These are phyloP conservation scores for Margaritifera margaritifera DNA, from an alignment of 2,888 invertebrate genomes.

Conservation along the genomic window DNA sequence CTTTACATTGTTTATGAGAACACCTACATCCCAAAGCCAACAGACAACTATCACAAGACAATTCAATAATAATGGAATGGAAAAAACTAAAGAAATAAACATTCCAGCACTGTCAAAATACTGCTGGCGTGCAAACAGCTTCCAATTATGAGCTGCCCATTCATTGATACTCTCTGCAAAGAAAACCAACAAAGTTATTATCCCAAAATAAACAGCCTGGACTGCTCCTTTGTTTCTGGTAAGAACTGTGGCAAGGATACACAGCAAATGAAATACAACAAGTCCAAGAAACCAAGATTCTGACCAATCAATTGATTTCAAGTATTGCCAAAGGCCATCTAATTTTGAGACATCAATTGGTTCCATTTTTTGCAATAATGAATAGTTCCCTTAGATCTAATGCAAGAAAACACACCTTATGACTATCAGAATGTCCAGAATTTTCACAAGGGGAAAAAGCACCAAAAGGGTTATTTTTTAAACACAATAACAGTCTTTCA, in stretches of 20 bases:
- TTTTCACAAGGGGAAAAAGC: too few relatives aligned
- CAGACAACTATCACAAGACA: constrained; percentile 95
- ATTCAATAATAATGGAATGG: constrained; percentile 91
- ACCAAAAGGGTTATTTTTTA: too few relatives aligned
- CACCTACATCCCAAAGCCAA: constrained; percentile 91
- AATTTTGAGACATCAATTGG: constrained; percentile 39
- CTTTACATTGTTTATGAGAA: constrained; percentile 88
- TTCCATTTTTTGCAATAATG: too few relatives aligned
- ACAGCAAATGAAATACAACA: constrained; percentile 55
- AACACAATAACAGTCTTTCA: too few relatives aligned
- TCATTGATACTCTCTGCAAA: constrained; percentile 93
- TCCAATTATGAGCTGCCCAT: constrained; percentile 90
- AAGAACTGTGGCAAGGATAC: constrained; percentile 45
- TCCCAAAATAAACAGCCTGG: constrained; percentile 45
- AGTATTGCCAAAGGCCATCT: constrained; percentile 28
- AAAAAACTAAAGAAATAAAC: constrained; percentile 94
- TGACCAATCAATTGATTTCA: constrained; percentile 57
- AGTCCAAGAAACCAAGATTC: constrained; percentile 63
- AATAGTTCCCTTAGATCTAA: too few relatives aligned
- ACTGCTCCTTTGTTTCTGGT: constrained; percentile 37
- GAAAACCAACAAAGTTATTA: constrained; percentile 84
- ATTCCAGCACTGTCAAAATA: constrained; percentile 95
- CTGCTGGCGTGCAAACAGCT: constrained; percentile 89
- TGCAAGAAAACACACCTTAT: too few relatives aligned
- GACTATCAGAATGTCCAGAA: too few relatives aligned